Evolutionary conservation across 2,797 vertebrate genomes (phyloP).

Genomic region (Oryzias dopingdopingensis): DNA sequence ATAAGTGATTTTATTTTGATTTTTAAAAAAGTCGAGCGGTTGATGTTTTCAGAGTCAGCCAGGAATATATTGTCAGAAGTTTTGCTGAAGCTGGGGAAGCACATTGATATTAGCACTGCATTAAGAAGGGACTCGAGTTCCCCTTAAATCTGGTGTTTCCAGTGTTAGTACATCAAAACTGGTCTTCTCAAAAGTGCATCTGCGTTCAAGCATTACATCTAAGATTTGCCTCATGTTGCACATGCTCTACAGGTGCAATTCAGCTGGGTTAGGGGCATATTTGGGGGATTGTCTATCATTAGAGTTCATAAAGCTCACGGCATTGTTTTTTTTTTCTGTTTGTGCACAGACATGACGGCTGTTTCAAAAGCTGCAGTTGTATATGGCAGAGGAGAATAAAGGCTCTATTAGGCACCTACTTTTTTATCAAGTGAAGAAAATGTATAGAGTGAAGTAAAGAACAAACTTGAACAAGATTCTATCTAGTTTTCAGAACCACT

Average conservation of each 20-base stretch:
- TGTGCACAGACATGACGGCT: constrained; percentile 55
- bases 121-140: constrained; percentile 41
- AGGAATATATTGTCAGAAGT: constrained; percentile 28
- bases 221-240: constrained; percentile 71
- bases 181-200: constrained; percentile 25
- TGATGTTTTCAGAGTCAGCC: constrained; percentile 20
- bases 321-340: constrained; percentile 47
- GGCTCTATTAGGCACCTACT: constrained; percentile 74
- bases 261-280: constrained; percentile 23
- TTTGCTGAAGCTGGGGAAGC: constrained; percentile 34
- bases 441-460: constrained; percentile 30
- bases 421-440: constrained; percentile 69
- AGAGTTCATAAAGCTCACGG: constrained; percentile 55
- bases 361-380: constrained; percentile 48
- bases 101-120: constrained; percentile 32
- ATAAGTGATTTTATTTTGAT: constrained; percentile 21
- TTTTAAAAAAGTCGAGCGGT: constrained; percentile 37
- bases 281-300: constrained; percentile 63
- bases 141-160: constrained; percentile 34
- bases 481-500: constrained; percentile 1
- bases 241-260: constrained; percentile 53
- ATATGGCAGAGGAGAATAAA: constrained; percentile 52
- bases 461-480: constrained; percentile 44
- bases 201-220: constrained; percentile 49
- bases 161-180: constrained; percentile 32